Base-by-base conservation (phyloP, 1,140 invertebrate genomes). In the Panagrolaimus sp. region DNA sequence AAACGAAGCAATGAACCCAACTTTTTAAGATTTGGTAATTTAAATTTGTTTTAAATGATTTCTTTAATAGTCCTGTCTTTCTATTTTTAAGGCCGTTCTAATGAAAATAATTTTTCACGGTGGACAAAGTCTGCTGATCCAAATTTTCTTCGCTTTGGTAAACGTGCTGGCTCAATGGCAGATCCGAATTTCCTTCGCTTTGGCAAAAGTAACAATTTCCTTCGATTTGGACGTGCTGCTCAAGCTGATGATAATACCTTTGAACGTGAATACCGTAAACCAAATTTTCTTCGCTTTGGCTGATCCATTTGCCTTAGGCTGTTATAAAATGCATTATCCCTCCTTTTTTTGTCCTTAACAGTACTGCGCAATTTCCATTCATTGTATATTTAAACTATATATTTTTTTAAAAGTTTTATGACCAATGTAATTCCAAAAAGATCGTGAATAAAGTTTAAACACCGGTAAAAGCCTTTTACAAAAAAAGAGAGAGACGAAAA, bases 81-180 rank as follows among this genome's bases (percentile, higher is more conserved):
- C 9, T 2, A 21, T 52, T 7, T 24, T 26, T 21, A 28, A 67
- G 17, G 65, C 12, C 17, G 7, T 3, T 21, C 65, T 46, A 24
- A 24, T 44, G 64, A 46, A 3, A 62, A 62, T 32, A 64, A 38
- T 28, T 64, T 64, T 43, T 67, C 32, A 48, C 65, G 65, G 7
- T 48, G 21, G 38, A 32, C 28, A 10, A 68, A 63, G 28, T 43
- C 70, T 32, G 69, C 72, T 17, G 70, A 73, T 45, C 77, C 77
- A 24, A 78, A 78, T 63, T 78, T 78, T 70, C 67, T 78, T 24
- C 67, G 76, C 10, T 78, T 78, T 68, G 76, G 76, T 63, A 78
- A 78, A 58, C 48, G 55, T 21, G 65, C 15, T 21, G 43, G 17
- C 48, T 14, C 44, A 43, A 55, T 15, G 9, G 5, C 21, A 24